These are phyloP conservation scores for Sparidentex hasta DNA, from an alignment of 2,797 vertebrate species.

Conservation along the genomic window DNA sequence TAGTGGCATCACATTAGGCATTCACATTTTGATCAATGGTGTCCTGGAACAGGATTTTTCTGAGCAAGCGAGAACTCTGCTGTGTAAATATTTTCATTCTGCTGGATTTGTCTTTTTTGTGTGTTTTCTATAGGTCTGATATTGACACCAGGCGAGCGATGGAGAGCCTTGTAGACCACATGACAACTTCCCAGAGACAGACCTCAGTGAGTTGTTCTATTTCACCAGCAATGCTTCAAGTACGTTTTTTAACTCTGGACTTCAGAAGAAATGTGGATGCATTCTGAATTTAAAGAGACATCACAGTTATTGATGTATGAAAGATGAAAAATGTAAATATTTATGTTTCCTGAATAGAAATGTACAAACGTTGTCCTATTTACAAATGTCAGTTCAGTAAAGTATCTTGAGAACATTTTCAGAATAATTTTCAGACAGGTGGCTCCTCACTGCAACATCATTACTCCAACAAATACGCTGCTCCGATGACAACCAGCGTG, in stretches of 20 bases:
- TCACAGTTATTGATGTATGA: conserved; percentile 30
- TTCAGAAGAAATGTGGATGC: conserved; percentile 18
- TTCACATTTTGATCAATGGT: conserved; percentile 52
- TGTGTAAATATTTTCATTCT: conserved; percentile 38
- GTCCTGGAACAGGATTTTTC: conserved; percentile 37
- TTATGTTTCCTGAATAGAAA: conserved; percentile 20
- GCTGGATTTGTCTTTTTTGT: conserved; percentile 44
- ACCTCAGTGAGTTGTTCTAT: conserved; percentile 87
- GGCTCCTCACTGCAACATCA: conserved; percentile 26
- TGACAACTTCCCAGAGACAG: conserved; percentile 86
- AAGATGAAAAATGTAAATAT: conserved; percentile 33
- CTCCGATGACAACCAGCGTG: conserved; percentile 43
- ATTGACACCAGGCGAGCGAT: conserved; percentile 90
- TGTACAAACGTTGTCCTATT: neutral
- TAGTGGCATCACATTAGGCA: conserved; percentile 37
- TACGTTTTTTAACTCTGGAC: conserved; percentile 13
- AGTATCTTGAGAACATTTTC: conserved; percentile 41
- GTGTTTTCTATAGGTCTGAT: conserved; percentile 85
- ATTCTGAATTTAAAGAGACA: conserved; percentile 24
- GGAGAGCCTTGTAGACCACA: conserved; percentile 87
- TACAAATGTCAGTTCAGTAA: conserved; percentile 12
- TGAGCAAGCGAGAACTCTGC: conserved; percentile 10
- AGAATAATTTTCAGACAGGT: conserved; percentile 36
- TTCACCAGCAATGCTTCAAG: conserved; percentile 34
- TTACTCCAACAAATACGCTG: conserved; percentile 36